These are phyloP conservation scores for Porites lutea DNA, from an alignment of 64 coral and sea anemone genomes.

Conservation along the genomic window DNA sequence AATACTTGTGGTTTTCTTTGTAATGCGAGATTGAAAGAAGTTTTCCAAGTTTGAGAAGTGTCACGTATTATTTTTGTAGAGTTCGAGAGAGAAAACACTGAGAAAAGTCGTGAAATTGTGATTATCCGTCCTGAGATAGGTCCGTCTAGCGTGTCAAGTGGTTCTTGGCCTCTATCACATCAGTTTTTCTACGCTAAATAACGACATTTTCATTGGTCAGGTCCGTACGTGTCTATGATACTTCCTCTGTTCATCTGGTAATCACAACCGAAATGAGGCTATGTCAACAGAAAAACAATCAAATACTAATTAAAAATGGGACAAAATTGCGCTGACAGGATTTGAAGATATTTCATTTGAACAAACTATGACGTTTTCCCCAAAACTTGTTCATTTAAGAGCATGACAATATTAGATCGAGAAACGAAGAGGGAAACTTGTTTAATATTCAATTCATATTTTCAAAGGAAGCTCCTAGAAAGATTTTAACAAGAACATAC, in stretches of 20 bases:
- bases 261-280: constrained; percentile 3
- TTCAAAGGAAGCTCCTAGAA: no score
- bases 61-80: constrained; percentile 10
- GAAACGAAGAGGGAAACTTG: no score
- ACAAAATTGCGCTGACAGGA: background rate
- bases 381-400: background rate
- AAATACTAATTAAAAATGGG: constrained; percentile 28
- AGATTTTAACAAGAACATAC: no score
- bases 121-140: background rate
- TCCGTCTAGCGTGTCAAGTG: background rate
- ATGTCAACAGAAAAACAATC: constrained; percentile 41
- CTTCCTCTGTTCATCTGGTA: background rate
- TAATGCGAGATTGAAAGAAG: background rate
- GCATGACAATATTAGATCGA: no score
- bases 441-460: no score
- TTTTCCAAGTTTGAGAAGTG: background rate
- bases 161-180: background rate
- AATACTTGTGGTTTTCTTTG: constrained; percentile 26
- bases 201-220: background rate
- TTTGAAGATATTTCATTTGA: background rate
- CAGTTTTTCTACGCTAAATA: background rate
- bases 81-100: background rate
- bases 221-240: constrained; percentile 45
- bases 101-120: background rate
- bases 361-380: background rate